Evolutionary conservation across 2,888 invertebrate genomes (phyloP), one percentile per base, ranked within the genome.

Genomic region (Ochropleura leucogaster): DNA sequence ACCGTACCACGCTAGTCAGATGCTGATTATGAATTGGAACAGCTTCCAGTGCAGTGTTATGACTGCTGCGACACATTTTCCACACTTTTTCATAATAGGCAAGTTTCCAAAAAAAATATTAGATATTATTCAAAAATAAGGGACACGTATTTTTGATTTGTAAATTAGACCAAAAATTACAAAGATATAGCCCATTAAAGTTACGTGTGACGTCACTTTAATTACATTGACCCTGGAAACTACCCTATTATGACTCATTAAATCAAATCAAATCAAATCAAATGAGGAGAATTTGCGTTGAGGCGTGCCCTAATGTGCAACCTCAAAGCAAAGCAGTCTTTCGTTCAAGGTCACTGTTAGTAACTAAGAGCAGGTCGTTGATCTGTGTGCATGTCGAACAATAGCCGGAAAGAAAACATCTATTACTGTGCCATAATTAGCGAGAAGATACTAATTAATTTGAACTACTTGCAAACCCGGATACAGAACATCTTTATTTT

Each of bases 351-450:
- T 30, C 9, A n/a, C n/a, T 30, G 51, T n/a, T 68, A 16, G 10
- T 62, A 40, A 18, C 14, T 40, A 20, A 9, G 5, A 4, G 6
- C 30, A 63, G 62, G 62, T 66, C 51, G 7, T 46, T 20, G 44
- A 20, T 47, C 42, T 4, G 53, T 53, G 51, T 57, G 51, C 30
- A 46, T 14, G 40, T 1, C 18, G 18, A 30, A 73, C 73, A 78
- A 78, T 64, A 42, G 47, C 14, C 51, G 57, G 63, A 72, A 49
- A 76, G 4, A 47, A 30, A 18, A 16, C 16, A 66, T 65, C 65
- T 20, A 60, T 53, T 14, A 68, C 18, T 51, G 69, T 40, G 49
- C 47, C n/a, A 70, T 10, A 53, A 65, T 16, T n/a, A 40, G 40
- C 40, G 44, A 49, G 9, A 3, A 16, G 18, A n/a, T 55, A 42